Percentiles rank a stretch among this genome's conserved stretches.
Conservation (phyloP, 64 coral and sea anemone species). For the Pocillopora verrucosa region DNA sequence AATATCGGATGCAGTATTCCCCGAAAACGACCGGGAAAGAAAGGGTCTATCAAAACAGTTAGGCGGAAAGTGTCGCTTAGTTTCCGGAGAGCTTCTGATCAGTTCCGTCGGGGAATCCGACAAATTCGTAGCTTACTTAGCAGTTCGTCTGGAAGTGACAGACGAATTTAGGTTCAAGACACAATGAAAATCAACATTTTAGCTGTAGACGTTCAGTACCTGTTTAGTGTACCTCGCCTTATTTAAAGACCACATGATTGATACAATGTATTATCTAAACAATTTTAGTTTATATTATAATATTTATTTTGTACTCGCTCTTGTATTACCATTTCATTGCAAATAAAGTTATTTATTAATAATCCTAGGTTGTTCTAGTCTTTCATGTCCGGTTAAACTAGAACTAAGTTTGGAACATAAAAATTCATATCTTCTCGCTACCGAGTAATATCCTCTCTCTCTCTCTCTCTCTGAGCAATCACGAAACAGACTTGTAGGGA, state of each 20-base stretch:
- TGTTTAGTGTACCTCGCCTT: neutral
- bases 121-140: neutral
- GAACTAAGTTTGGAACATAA: too few relatives aligned
- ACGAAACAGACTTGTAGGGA: too few relatives aligned
- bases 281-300: neutral
- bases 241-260: neutral
- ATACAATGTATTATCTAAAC: too few relatives aligned
- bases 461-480: too few relatives aligned
- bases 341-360: too few relatives aligned
- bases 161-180: neutral
- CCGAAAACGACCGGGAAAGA: neutral
- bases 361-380: too few relatives aligned
- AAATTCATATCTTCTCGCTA: too few relatives aligned
- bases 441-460: too few relatives aligned
- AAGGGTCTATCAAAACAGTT: neutral
- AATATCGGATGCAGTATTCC: slow-evolving; percentile 7
- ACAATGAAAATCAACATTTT: neutral
- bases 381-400: too few relatives aligned
- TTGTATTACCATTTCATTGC: too few relatives aligned
- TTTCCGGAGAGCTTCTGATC: slow-evolving; percentile 26
- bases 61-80: slow-evolving; percentile 15
- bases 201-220: neutral
- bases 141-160: neutral
- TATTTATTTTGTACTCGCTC: too few relatives aligned
- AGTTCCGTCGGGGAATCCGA: slow-evolving; percentile 5